Evolutionary conservation across 2,888 invertebrate genomes (phyloP).

Genomic region (Ferrisia virgata): DNA sequence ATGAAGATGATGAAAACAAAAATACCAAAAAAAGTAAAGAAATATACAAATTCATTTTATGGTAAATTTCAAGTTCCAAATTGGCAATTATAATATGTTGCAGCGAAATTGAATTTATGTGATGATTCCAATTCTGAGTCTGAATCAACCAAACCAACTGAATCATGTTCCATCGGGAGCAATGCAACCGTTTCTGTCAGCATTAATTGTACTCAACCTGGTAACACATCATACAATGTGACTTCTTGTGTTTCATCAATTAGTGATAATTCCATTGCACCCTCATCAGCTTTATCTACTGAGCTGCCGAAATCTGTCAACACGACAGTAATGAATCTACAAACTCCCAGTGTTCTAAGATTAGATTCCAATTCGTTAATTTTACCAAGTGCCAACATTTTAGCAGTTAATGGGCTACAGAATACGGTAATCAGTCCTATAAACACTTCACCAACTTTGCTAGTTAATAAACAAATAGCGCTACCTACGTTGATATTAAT

Average conservation of each 20-base stretch:
- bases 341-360: background rate
- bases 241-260: background rate
- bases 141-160: background rate
- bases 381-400: conserved; percentile 26
- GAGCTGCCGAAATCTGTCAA: background rate
- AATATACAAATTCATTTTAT: background rate
- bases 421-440: conserved; percentile 11
- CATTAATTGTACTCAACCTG: background rate
- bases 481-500: conserved; percentile 49
- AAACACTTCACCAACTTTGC: background rate
- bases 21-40: background rate
- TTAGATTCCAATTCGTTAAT: conserved; percentile 21
- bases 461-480: conserved; percentile 32
- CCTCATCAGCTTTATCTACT: background rate
- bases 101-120: background rate
- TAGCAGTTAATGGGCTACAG: conserved; percentile 21
- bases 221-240: background rate
- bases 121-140: background rate
- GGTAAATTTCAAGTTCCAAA: background rate
- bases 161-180: background rate
- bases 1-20: background rate
- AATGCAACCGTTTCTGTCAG: background rate
- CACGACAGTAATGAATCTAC: background rate
- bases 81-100: no score
- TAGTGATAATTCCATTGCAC: background rate